Percentiles rank a stretch among this genome's conserved stretches.
Conservation (phyloP, 2,797 vertebrate species). For the Premnoplex brunnescens region DNA sequence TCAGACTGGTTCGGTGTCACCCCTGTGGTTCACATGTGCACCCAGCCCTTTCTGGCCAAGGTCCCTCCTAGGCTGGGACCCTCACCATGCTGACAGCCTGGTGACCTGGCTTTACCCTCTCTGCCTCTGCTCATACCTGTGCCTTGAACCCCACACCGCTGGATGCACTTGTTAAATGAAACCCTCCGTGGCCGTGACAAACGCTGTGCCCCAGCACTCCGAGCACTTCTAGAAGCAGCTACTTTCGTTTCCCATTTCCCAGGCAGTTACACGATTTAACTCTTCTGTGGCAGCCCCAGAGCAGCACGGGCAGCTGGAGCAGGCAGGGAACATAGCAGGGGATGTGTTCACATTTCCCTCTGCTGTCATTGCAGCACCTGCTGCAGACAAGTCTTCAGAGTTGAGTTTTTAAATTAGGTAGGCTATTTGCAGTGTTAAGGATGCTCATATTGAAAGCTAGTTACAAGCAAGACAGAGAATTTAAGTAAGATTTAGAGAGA, state of each 20-base stretch:
- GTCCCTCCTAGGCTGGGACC: neutral
- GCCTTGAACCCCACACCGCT: neutral
- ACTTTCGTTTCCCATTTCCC: constrained; percentile 71
- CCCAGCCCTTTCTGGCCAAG: neutral
- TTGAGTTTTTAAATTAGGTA: neutral
- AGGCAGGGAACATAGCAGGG: neutral
- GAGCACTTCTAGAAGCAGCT: constrained; percentile 34
- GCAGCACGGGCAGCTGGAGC: neutral
- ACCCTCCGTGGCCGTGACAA: neutral
- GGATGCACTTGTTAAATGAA: neutral
- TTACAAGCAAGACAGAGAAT: neutral
- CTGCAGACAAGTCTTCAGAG: neutral
- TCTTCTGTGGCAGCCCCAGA: neutral
- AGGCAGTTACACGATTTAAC: constrained; percentile 64
- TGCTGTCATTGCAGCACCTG: neutral
- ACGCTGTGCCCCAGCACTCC: neutral
- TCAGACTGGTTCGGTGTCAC: neutral
- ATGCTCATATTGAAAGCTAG: neutral
- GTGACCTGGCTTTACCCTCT: neutral
- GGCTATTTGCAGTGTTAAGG: neutral
- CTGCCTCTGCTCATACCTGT: neutral
- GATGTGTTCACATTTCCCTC: neutral
- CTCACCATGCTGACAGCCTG: neutral
- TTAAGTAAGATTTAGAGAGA: neutral
- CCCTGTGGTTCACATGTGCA: neutral